Percentiles rank a stretch among this genome's conserved stretches.
These are phyloP conservation scores for Mionectes macconnelli DNA, from an alignment of 2,113 vertebrate species.

Conservation along the genomic window DNA sequence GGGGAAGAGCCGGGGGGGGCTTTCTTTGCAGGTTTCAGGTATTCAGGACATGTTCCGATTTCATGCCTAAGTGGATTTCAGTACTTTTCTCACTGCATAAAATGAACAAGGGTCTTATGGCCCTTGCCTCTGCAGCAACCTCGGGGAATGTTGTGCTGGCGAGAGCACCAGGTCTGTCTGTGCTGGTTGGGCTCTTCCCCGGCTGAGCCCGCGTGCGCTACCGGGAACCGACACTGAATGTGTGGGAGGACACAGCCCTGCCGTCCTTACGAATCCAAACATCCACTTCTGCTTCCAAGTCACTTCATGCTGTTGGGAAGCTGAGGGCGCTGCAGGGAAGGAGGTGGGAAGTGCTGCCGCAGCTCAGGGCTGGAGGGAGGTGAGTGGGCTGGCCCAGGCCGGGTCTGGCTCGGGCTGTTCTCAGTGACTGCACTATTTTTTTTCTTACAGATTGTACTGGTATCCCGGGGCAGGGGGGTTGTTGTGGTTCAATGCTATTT, in stretches of 20 bases:
- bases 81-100: background rate
- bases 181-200: background rate
- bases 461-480: background rate
- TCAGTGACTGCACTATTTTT: background rate
- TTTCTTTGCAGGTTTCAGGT: background rate
- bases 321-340: background rate
- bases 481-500: background rate
- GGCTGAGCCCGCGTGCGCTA: accelerated
- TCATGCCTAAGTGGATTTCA: background rate
- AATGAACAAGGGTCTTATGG: background rate
- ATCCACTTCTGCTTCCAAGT: background rate
- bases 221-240: background rate
- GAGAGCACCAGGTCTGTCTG: background rate
- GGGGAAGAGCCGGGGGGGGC: accelerated
- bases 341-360: background rate
- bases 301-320: accelerated
- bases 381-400: accelerated
- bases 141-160: background rate
- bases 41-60: background rate
- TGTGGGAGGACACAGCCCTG: accelerated
- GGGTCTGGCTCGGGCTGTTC: background rate
- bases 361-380: background rate
- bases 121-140: background rate
- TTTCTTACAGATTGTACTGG: background rate
- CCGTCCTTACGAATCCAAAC: accelerated